These are phyloP conservation scores for Xenopus tropicalis DNA, from an alignment of 2,113 vertebrate genomes.

Conservation along the genomic window DNA sequence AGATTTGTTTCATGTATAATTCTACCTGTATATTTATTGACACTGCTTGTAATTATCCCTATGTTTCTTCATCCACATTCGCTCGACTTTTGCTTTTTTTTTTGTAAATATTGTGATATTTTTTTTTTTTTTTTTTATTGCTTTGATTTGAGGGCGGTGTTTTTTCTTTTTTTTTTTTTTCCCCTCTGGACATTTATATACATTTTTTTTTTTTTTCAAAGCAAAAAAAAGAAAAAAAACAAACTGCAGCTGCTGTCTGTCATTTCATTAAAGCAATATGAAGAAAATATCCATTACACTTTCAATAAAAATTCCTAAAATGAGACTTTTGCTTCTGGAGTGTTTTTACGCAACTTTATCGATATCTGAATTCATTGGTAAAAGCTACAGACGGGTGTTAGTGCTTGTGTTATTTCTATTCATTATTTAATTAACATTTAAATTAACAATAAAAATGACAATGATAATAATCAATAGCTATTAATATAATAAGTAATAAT, in stretches of 20 bases:
- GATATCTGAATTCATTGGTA: no score
- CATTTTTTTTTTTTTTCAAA: slow-evolving; percentile 66
- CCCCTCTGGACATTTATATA: slow-evolving; percentile 35
- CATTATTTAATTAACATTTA: no score
- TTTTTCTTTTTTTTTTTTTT: slow-evolving; percentile 68
- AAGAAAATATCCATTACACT: slow-evolving; percentile 84
- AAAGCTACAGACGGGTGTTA: no score
- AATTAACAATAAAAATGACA: no score
- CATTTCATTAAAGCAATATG: slow-evolving; percentile 87
- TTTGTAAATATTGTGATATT: slow-evolving; percentile 76
- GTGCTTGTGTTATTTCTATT: no score
- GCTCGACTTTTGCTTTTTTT: slow-evolving; percentile 77
- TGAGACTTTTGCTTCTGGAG: neutral
- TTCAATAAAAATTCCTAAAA: slow-evolving; percentile 71
- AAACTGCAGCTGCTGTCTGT: slow-evolving; percentile 75
- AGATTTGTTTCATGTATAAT: slow-evolving; percentile 67
- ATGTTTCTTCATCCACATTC: slow-evolving; percentile 68
- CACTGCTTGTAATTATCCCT: slow-evolving; percentile 76
- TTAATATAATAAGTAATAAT: no score
- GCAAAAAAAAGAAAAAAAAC: slow-evolving; percentile 57
- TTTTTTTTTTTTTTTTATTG: neutral
- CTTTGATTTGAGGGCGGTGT: neutral
- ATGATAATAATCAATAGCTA: no score
- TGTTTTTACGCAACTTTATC: no score
- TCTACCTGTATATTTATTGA: slow-evolving; percentile 82